Conservation (phyloP, 2,888 invertebrate genomes). For the Agrotis clavis region DNA sequence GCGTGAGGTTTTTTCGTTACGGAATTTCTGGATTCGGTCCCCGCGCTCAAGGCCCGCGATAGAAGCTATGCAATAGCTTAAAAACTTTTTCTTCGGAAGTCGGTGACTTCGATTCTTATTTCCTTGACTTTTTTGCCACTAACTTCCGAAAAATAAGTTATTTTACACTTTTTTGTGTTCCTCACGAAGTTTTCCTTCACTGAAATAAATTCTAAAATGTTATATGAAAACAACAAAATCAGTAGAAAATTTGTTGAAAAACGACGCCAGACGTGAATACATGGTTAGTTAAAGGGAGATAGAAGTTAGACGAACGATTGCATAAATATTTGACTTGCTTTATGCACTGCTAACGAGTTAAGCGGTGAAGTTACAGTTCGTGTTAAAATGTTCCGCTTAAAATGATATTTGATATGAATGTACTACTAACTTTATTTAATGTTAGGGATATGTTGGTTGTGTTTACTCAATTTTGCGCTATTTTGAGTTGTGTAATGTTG, state of each 20-base stretch:
- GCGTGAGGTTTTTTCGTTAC: too few relatives aligned
- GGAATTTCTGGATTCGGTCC: too few relatives aligned
- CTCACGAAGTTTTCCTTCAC: too few relatives aligned
- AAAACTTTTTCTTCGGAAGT: too few relatives aligned
- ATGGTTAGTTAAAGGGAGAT: constrained; percentile 13
- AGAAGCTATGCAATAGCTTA: too few relatives aligned
- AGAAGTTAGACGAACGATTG: constrained; percentile 25
- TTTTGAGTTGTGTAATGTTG: not conserved
- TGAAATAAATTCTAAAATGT: too few relatives aligned
- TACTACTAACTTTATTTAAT: constrained; percentile 14
- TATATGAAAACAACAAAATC: not conserved
- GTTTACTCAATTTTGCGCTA: not conserved
- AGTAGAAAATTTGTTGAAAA: not conserved
- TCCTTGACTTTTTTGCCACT: too few relatives aligned
- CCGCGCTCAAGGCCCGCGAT: too few relatives aligned
- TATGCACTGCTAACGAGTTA: constrained; percentile 28
- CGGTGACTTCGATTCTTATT: too few relatives aligned
- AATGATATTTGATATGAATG: constrained; percentile 26
- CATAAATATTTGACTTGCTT: constrained; percentile 41
- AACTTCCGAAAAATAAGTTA: too few relatives aligned
- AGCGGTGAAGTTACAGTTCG: constrained; percentile 15
- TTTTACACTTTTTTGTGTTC: too few relatives aligned
- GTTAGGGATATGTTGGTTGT: not conserved
- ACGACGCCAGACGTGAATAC: not conserved
- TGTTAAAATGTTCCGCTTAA: constrained; percentile 27